Evolutionary conservation across 2,797 vertebrate genomes (phyloP), one percentile per base, ranked within the genome.

Genomic region (Hylomyscus alleni): DNA sequence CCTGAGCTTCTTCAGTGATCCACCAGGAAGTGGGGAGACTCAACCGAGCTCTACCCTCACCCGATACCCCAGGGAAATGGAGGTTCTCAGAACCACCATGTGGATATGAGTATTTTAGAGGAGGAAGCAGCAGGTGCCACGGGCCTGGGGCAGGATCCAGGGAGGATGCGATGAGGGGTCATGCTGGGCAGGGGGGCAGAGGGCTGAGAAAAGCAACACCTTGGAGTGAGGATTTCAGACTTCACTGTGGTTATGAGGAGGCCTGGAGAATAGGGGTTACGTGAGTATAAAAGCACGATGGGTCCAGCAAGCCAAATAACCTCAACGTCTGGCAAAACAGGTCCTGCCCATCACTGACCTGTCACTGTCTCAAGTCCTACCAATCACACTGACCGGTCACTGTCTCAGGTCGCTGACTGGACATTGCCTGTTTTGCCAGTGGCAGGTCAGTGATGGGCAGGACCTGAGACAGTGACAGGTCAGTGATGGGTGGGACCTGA

Each of bases 11-110:
- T 29, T 17, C 17, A 20, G 52, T 19, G 24, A 58, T 11, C n/a
- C 9, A 40, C 26, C n/a, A 34, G 69, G n/a, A 29, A 31, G 10
- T 58, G 0, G 0, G 19, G 37, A 17, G 15, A 44, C 69, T 56
- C 5, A 0, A 31, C 15, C 52, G 58, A 88, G 37, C 72, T 44
- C 26, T 13, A 75, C 52, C 17, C 17, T 75, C 10, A 37, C 69
- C 6, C 0, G 24, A n/a, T 40, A 69, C 69, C 14, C 2, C 24
- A 40, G 6, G 72, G 40, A 78, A 73, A 20, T 26, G 40, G 40
- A 76, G 29, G n/a, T 0, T 2, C 13, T 24, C 58, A n/a, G 6
- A 54, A 7, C 47, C 0, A 0, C 19, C 24, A 69, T 7, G 0
- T 20, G 11, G 34, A 15, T 0, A 0, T 15, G 8, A 40, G 1